Evolutionary conservation across 1,140 invertebrate species (phyloP), one percentile per base, ranked within the genome.

Genomic region (Brachionus manjavacas): DNA sequence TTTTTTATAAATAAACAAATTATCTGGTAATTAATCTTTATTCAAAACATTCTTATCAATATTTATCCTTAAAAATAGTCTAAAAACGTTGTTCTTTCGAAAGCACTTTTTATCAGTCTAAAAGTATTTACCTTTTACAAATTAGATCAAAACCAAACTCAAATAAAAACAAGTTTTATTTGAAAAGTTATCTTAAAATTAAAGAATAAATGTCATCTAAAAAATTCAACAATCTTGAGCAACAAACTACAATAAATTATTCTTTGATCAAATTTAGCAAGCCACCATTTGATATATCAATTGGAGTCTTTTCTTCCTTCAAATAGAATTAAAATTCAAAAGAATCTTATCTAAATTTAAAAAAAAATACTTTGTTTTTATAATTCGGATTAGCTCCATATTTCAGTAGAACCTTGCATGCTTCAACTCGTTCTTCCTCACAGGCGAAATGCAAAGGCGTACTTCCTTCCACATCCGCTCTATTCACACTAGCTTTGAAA

Each of bases 401-500:
- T 64, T 68, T 81, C 6, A 81, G 14, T 16, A 81, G 66, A 12
- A 81, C 31, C 31, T 81, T 81, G 16, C 31, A 41, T 20, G 31
- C 64, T 23, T 81, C 79, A 20, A 81, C n/a, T 64, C 79, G 6
- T 14, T 64, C 52, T 64, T 81, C 79, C 41, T 81, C 79, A 68
- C 79, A 81, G 55, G 79, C 79, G 8, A 81, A 68, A 68, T 81
- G 79, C 79, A 81, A 68, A 11, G 79, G 79, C 35, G 79, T 81
- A 35, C 64, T 81, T 20, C 79, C 79, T 68, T 81, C 79, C 6
- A 41, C 39, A 46, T 81, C 52, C 20, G 79, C 7, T 64, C 20
- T 43, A 16, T 81, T 16, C 9, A 81, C 41, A 49, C 7, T 64
- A 35, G 79, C 52, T 23, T 81, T 68, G 41, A 64, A 64, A 20